phyloP scores from a whole-genome alignment of 2,113 vertebrate genomes.

The Gnathonemus echidnorhynchus region DNA sequence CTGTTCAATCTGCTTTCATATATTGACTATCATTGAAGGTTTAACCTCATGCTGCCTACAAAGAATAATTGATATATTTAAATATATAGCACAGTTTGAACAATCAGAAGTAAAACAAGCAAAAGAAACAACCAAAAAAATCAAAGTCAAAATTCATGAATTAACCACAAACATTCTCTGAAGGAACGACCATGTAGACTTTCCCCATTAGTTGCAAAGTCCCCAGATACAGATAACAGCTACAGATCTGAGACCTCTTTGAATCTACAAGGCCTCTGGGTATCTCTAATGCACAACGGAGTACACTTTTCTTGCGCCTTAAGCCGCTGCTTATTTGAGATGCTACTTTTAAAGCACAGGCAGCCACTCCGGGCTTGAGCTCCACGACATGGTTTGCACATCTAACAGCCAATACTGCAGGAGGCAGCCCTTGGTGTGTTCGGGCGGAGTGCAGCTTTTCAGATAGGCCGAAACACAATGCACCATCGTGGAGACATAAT shows the following conservation, averaged over 20 bases:
- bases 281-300: conserved; percentile 38
- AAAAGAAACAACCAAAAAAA: neutral
- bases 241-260: conserved; percentile 50
- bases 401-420: conserved; percentile 23
- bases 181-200: conserved; percentile 32
- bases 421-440: conserved; percentile 21
- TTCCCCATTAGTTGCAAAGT: conserved; percentile 42
- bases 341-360: conserved; percentile 47
- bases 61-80: neutral
- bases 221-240: conserved; percentile 30
- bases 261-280: conserved; percentile 45
- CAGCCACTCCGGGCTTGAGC: conserved; percentile 31
- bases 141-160: conserved; percentile 19
- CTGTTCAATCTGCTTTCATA: neutral
- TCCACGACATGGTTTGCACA: conserved; percentile 16
- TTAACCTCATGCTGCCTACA: neutral
- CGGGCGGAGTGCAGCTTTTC: conserved; percentile 1
- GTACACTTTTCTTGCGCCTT: conserved; percentile 40
- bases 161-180: conserved; percentile 40
- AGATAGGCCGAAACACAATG: neutral
- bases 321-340: conserved; percentile 39
- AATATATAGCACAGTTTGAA: neutral
- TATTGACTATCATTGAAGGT: neutral
- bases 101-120: neutral
- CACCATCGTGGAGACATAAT: neutral